Evolutionary conservation across 2,797 vertebrate species (phyloP).

Genomic region (Premnoplex brunnescens): DNA sequence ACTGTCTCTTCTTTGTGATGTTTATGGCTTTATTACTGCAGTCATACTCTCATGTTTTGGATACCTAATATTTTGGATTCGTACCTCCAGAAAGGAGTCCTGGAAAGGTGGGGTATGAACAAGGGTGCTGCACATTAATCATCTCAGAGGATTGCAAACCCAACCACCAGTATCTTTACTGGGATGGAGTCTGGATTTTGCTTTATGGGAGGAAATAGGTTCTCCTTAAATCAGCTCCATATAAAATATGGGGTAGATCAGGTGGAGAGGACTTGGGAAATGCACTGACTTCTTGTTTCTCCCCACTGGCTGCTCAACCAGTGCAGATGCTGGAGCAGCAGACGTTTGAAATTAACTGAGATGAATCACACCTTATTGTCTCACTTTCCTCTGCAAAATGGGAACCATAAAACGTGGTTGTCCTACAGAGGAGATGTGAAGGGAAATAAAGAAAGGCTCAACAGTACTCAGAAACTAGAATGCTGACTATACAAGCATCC

Average conservation of each 20-base stretch:
- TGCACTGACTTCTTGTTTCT: neutral
- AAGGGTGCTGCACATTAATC: neutral
- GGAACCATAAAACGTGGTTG: neutral
- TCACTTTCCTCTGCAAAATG: neutral
- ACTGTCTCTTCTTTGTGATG: neutral
- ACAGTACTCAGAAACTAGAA: neutral
- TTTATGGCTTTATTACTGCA: neutral
- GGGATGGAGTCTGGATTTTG: accelerated
- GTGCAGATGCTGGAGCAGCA: neutral
- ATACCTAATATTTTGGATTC: neutral
- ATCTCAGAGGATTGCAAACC: neutral
- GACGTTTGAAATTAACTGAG: neutral
- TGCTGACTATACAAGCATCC: neutral
- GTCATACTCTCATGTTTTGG: neutral
- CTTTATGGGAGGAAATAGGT: neutral
- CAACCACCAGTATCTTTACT: accelerated
- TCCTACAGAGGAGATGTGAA: neutral
- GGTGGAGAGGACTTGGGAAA: neutral
- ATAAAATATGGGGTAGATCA: neutral
- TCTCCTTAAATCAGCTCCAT: neutral
- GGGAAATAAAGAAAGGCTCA: neutral
- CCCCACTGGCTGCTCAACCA: neutral
- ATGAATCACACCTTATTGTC: neutral
- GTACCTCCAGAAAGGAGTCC: neutral
- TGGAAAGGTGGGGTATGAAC: neutral